Evolutionary conservation across 2,113 vertebrate species (phyloP), one percentile per base, ranked within the genome.

Genomic region (Eulemur macaco): DNA sequence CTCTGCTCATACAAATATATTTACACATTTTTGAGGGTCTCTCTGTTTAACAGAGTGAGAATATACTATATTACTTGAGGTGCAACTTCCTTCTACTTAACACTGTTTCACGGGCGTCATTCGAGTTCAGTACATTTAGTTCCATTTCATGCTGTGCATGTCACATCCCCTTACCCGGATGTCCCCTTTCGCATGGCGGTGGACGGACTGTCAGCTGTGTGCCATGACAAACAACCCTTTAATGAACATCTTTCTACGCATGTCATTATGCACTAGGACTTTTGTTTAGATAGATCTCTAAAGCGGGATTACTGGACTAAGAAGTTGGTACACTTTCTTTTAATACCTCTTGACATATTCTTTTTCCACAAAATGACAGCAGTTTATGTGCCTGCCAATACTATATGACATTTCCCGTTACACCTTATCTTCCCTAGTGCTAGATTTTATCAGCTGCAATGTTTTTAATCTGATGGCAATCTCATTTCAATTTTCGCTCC

Each of bases 111-210:
- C 12, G 23, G 63, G 17, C 69, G 47, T 56, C 64, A 47, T 39
- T 39, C 66, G 29, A 42, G n/a, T 8, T 54, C 29, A 8, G 1
- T 37, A 2, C 2, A 0, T 42, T 78, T 14, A 34, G 37, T 21
- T 50, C 50, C 34, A 15, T 37, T 17, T 78, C 52, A 0, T 27
- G 64, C 60, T 63, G 27, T 52, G 8, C 54, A 58, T 21, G 17
- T 52, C 2, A 13, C 21, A 3, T 18, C 39, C 15, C 10, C 29
- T 45, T 4, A 0, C 11, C 2, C 31, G 45, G 20, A n/a, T 1
- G 8, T 1, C 15, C 64, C 14, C 11, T 87, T n/a, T 52, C 69
- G 31, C 27, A 5, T 29, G 0, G 27, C 60, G 37, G 20, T 6
- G 50, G 31, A 45, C 21, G 8, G n/a, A 63, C 8, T 42, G 21